These are phyloP conservation scores for Gadopsis marmoratus DNA, from an alignment of 2,797 vertebrate species.

Conservation along the genomic window DNA sequence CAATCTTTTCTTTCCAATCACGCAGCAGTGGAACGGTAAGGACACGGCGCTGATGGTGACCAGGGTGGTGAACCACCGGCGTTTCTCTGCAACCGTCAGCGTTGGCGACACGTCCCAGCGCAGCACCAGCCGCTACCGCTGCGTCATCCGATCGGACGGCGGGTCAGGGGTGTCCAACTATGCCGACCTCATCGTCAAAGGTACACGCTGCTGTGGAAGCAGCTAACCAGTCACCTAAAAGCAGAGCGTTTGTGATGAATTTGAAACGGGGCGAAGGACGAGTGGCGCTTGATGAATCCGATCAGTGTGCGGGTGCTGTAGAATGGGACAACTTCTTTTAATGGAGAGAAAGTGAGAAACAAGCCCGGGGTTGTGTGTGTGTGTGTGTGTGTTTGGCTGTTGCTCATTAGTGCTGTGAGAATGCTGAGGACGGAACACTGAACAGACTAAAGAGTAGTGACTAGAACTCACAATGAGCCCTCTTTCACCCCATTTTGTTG, in stretches of 20 bases:
- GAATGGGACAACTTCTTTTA: slow-evolving; percentile 40
- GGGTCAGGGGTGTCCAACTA: slow-evolving; percentile 97
- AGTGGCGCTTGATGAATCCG: neutral
- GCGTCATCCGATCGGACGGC: slow-evolving; percentile 94
- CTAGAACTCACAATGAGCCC: slow-evolving; percentile 58
- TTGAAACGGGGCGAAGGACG: neutral
- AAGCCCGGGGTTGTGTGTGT: slow-evolving; percentile 19
- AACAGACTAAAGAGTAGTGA: slow-evolving; percentile 57
- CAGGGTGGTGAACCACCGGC: slow-evolving; percentile 94
- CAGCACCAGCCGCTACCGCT: slow-evolving; percentile 95
- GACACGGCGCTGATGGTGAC: slow-evolving; percentile 97
- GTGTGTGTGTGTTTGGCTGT: slow-evolving; percentile 49
- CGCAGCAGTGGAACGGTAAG: slow-evolving; percentile 95
- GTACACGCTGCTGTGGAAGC: neutral
- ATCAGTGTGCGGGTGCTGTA: slow-evolving; percentile 14
- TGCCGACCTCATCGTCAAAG: slow-evolving; percentile 92
- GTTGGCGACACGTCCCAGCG: slow-evolving; percentile 94
- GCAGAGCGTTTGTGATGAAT: neutral
- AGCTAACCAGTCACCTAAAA: neutral
- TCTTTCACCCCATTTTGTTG: slow-evolving; percentile 34
- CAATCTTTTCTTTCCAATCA: neutral
- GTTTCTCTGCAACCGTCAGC: slow-evolving; percentile 94
- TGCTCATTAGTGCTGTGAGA: slow-evolving; percentile 59
- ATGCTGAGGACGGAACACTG: slow-evolving; percentile 63
- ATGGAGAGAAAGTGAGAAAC: slow-evolving; percentile 33